Evolutionary conservation across 2,113 vertebrate species (phyloP).

Genomic region (Engraulis encrasicolus): DNA sequence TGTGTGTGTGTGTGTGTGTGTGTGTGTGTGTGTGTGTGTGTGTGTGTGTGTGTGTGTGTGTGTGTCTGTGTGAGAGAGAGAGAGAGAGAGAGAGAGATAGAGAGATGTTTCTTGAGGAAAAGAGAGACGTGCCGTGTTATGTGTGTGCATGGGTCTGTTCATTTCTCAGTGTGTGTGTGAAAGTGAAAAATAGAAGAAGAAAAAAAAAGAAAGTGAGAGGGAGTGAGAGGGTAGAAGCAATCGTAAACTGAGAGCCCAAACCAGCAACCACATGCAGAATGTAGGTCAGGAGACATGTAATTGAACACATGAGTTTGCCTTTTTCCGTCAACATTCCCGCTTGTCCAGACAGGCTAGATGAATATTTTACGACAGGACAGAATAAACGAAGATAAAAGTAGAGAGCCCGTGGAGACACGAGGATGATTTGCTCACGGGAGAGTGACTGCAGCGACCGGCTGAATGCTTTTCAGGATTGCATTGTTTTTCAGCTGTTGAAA

Average conservation of each 20-base stretch:
- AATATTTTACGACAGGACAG: constrained; percentile 17
- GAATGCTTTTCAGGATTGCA: neutral
- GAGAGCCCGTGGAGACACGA: neutral
- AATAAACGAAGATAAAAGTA: constrained; percentile 7
- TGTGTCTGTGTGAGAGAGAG: neutral
- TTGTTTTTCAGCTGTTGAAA: neutral
- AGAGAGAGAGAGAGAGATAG: neutral
- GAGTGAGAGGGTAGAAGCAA: neutral
- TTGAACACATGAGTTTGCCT: neutral
- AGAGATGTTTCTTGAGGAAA: too few relatives aligned
- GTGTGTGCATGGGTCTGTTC: neutral
- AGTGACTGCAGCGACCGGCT: neutral
- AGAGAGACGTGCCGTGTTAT: too few relatives aligned
- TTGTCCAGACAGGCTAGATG: neutral
- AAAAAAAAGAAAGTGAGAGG: neutral
- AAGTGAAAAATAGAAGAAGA: neutral
- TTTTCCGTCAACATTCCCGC: neutral
- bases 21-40: constrained; percentile 4
- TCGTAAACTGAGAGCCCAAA: neutral
- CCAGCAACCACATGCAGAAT: neutral
- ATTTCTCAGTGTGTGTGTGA: neutral
- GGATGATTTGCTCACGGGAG: neutral
- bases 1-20: too few relatives aligned
- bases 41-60: neutral
- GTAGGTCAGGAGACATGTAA: constrained; percentile 4